A percentile compares a stretch with the other conserved stretches of the same genome.
These are phyloP conservation scores for Australoheros scitulus DNA, from an alignment of 2,113 vertebrate species.

Conservation along the genomic window DNA sequence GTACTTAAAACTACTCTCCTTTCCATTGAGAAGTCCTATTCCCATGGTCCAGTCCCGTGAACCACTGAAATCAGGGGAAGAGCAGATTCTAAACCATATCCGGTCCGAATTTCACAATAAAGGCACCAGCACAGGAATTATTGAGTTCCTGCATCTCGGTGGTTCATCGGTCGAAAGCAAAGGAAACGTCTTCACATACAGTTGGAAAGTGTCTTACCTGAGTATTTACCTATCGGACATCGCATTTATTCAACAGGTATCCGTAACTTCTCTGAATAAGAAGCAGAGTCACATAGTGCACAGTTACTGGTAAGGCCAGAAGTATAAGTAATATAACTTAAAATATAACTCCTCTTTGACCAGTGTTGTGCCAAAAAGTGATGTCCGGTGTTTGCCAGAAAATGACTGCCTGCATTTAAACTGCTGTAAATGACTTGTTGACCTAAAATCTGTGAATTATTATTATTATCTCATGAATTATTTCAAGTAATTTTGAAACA, in stretches of 20 bases:
- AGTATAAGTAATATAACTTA: background rate
- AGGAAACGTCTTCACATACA: background rate
- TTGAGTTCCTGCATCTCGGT: background rate
- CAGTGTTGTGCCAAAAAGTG: too few species aligned
- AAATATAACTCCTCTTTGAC: background rate
- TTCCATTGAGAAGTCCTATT: conserved; percentile 54
- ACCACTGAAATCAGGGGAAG: conserved; percentile 12
- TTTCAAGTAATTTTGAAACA: too few species aligned
- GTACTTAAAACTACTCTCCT: conserved; percentile 19
- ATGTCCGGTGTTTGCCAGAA: too few species aligned
- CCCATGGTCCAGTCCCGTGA: conserved; percentile 52
- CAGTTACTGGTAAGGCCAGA: background rate
- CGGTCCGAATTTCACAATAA: conserved; percentile 49
- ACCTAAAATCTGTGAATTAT: too few species aligned
- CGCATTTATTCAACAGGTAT: too few species aligned
- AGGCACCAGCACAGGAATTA: background rate
- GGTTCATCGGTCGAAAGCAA: background rate
- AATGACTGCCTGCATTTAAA: too few species aligned
- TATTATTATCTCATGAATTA: too few species aligned
- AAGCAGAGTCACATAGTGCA: background rate
- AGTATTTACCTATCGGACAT: background rate
- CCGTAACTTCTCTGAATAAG: too few species aligned
- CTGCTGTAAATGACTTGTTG: too few species aligned
- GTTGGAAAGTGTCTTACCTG: background rate
- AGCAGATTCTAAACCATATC: background rate